A percentile compares a stretch with the other conserved stretches of the same genome.
Conservation (phyloP, 2,797 vertebrate genomes). For the Rhabdomys pumilio region DNA sequence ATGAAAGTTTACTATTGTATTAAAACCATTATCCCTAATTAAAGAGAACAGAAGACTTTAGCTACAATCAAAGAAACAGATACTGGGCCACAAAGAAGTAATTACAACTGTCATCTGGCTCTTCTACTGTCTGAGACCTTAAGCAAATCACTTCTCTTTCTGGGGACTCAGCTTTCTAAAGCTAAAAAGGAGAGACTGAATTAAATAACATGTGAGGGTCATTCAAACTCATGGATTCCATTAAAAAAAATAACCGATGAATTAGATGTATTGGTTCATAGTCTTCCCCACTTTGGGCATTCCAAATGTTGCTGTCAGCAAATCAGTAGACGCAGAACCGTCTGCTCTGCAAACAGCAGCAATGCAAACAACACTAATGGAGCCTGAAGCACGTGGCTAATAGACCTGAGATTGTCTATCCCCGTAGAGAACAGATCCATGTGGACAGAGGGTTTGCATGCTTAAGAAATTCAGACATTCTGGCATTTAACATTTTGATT, state of each 20-base stretch:
- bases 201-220: background rate
- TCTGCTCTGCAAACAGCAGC: slow-evolving; percentile 30
- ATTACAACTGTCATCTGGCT: background rate
- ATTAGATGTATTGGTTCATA: background rate
- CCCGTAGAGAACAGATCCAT: background rate
- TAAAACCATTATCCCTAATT: background rate
- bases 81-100: background rate
- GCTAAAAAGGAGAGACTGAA: background rate
- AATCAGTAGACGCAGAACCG: background rate
- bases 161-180: slow-evolving; percentile 38
- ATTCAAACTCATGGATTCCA: slow-evolving; percentile 42
- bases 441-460: slow-evolving; percentile 9
- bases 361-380: background rate
- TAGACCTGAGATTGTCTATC: slow-evolving; percentile 38
- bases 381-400: slow-evolving; percentile 10
- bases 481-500: background rate
- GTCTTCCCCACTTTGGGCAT: background rate
- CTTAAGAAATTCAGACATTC: background rate
- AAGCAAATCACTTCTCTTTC: slow-evolving; percentile 14
- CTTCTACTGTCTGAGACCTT: background rate
- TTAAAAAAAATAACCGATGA: background rate
- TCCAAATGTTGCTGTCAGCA: background rate
- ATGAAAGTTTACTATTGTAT: background rate
- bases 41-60: background rate
- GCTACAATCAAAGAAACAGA: slow-evolving; percentile 36